phyloP scores from a whole-genome alignment of 2,888 invertebrate species.

The Ormyrus pomaceus region DNA sequence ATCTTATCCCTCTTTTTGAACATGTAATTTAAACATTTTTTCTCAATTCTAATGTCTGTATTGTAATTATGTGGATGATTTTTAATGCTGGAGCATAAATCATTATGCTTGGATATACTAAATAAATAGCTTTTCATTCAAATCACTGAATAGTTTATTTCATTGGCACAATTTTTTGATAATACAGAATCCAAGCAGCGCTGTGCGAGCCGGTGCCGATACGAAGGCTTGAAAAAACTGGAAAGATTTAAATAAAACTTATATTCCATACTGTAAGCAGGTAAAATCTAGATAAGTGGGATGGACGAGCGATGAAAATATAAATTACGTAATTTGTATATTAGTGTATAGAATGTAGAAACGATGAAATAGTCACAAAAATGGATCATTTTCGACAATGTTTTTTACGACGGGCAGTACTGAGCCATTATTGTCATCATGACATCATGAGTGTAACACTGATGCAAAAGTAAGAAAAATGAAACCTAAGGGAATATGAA shows the following conservation, averaged over 20 bases:
- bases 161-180: not conserved
- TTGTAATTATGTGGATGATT: slow-evolving; percentile 29
- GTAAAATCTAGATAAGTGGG: slow-evolving; percentile 72
- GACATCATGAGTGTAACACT: slow-evolving; percentile 51
- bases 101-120: slow-evolving; percentile 8
- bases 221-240: slow-evolving; percentile 51
- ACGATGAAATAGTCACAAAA: slow-evolving; percentile 71
- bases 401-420: slow-evolving; percentile 74
- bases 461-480: slow-evolving; percentile 55
- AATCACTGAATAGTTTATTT: slow-evolving; percentile 18
- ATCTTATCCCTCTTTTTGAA: not conserved
- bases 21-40: slow-evolving; percentile 6
- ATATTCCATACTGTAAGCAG: slow-evolving; percentile 68
- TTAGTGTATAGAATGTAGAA: slow-evolving; percentile 76
- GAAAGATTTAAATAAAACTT: slow-evolving; percentile 58
- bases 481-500: slow-evolving; percentile 50
- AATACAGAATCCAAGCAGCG: not conserved
- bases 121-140: slow-evolving; percentile 39
- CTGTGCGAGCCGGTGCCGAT: slow-evolving; percentile 66
- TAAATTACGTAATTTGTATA: slow-evolving; percentile 75
- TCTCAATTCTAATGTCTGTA: slow-evolving; percentile 14
- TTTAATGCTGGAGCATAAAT: slow-evolving; percentile 11
- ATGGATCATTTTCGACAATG: slow-evolving; percentile 74
- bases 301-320: slow-evolving; percentile 69
- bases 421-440: slow-evolving; percentile 49